Base-by-base conservation (phyloP, 1,140 invertebrate species). In the Diabrotica undecimpunctata region DNA sequence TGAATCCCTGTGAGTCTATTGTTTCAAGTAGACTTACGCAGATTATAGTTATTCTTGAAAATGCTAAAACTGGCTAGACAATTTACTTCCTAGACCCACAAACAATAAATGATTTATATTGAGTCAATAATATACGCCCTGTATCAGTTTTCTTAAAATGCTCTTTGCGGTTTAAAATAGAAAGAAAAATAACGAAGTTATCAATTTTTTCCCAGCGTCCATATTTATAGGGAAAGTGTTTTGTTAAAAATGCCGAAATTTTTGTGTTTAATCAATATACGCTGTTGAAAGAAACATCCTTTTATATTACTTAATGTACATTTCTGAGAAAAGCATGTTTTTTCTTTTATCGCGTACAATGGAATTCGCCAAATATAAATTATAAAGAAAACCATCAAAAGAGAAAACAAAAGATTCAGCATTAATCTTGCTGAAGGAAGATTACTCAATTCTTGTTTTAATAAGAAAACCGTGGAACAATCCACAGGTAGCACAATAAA, bases 291-390 rank as follows among this genome's bases (percentile, higher is more conserved):
- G 41, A 6, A 46, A 46, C 41, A 46, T 46, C n/a, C 41, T 6
- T 46, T 46, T 46, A 46, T 46, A 46, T 46, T 46, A 46, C 41
- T 46, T 46, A 46, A 46, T 46, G 41, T 46, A 46, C 41, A 46
- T 46, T 46, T 46, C 41, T 10, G 41, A 8, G 41, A 46, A 46
- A 46, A 46, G 41, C 41, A 46, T 46, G 41, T 46, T 46, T 46
- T 46, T 46, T n/a, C n/a, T 46, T 46, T 46, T 46, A 46, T 46
- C 8, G 41, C n/a, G n/a, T 46, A 46, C 41, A 46, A 46, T 46
- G n/a, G 41, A 46, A 46, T 46, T n/a, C 41, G 41, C 41, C 5
- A 46, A 46, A 46, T 46, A 46, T 46, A 46, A 46, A 46, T 46
- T 46, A 46, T 46, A 46, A 46, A 46, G 41, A 46, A 46, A 46